Evolutionary conservation across 2,113 vertebrate genomes (phyloP).

Genomic region (Heteronetta atricapilla): DNA sequence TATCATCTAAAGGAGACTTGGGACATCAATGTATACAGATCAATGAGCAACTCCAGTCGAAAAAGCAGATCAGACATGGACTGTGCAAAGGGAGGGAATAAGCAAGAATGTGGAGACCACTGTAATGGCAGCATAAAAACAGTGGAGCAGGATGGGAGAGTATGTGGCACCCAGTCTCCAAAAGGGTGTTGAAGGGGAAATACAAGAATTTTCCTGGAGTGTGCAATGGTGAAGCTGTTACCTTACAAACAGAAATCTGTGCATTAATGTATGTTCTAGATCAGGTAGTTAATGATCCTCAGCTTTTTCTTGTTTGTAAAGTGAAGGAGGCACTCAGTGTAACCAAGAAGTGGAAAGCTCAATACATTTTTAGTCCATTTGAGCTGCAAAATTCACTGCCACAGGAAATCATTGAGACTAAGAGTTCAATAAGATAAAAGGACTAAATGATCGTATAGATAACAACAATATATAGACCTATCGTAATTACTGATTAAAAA

Average conservation of each 20-base stretch:
- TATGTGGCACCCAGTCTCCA: not conserved
- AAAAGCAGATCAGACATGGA: not conserved
- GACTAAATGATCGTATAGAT: not conserved
- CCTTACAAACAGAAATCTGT: not conserved
- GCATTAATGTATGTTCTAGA: accelerated
- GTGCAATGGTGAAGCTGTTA: accelerated
- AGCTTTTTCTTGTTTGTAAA: not conserved
- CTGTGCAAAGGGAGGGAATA: not conserved
- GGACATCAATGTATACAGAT: not conserved
- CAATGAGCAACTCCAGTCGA: not conserved
- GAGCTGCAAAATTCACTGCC: not conserved
- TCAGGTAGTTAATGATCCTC: not conserved
- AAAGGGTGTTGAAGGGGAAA: not conserved
- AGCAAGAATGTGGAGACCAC: not conserved
- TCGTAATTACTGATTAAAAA: not conserved
- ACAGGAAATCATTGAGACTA: not conserved
- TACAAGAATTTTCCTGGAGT: not conserved
- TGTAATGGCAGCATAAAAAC: not conserved
- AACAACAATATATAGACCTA: not conserved
- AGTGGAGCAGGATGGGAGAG: accelerated
- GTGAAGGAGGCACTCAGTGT: not conserved
- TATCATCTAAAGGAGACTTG: not conserved
- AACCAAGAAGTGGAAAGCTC: not conserved
- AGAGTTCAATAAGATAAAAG: not conserved
- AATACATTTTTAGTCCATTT: not conserved